Percentiles rank a stretch among this genome's conserved stretches.
Conservation (phyloP, 2,797 vertebrate species). For the Myotis vivesi region DNA sequence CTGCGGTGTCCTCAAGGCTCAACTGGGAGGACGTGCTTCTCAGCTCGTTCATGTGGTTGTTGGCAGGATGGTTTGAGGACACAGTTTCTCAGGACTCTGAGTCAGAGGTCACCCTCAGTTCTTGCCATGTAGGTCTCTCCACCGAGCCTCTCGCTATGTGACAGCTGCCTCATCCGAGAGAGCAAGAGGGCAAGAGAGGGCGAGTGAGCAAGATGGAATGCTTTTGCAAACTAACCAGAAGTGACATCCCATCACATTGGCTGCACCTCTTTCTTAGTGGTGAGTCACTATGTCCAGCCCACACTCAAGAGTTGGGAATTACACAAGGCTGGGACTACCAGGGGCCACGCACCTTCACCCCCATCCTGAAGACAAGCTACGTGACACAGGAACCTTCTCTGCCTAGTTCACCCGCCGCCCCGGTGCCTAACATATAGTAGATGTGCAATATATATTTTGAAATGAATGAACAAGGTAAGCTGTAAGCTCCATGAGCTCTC, state of each 20-base stretch:
- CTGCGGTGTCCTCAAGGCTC: background rate
- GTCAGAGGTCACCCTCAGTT: background rate
- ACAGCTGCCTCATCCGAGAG: background rate
- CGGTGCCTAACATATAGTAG: accelerated
- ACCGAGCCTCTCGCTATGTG: background rate
- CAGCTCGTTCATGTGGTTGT: background rate
- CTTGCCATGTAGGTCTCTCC: background rate
- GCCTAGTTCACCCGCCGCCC: background rate
- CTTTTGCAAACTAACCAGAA: background rate
- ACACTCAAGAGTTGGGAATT: background rate
- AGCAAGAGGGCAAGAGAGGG: background rate
- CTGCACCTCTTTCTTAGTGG: background rate
- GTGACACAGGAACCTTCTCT: background rate
- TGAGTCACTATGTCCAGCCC: background rate
- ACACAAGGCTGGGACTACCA: background rate
- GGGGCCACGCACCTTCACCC: background rate
- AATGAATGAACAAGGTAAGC: background rate
- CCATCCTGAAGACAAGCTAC: background rate
- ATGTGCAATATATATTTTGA: background rate
- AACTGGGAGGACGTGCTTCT: background rate
- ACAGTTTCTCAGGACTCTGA: background rate
- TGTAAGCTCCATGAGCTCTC: background rate
- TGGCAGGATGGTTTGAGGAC: background rate
- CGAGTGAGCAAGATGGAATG: background rate
- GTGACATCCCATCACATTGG: background rate